Percentiles rank a stretch among this genome's conserved stretches.
phyloP scores from a whole-genome alignment of 1,140 invertebrate genomes.

The Hestina assimilis region DNA sequence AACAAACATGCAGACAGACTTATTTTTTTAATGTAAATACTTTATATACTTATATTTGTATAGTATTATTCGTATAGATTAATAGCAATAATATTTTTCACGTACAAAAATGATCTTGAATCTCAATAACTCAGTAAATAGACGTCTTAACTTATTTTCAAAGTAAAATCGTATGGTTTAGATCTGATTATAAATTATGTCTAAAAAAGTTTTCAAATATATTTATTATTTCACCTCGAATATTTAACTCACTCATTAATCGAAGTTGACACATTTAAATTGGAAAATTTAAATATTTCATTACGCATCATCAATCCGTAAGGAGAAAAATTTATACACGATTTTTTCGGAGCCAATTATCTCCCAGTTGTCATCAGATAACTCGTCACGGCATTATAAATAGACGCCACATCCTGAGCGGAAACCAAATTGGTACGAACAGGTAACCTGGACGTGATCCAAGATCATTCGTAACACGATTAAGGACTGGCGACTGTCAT shows the following conservation, averaged over 20 bases:
- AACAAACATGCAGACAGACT: no score
- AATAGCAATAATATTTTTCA: no score
- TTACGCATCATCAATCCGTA: background rate
- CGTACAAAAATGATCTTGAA: no score
- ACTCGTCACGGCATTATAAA: conserved; percentile 37
- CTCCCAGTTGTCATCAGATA: conserved; percentile 25
- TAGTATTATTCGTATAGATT: no score
- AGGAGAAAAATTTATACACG: conserved; percentile 8
- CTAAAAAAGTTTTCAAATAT: background rate
- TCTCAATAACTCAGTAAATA: no score
- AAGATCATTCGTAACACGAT: conserved; percentile 23
- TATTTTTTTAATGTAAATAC: no score
- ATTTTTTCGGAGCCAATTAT: conserved; percentile 20
- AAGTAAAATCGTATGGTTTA: no score
- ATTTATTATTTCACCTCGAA: background rate
- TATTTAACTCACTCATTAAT: background rate
- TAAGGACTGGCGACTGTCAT: conserved; percentile 17
- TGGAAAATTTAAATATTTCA: background rate
- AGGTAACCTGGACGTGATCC: conserved; percentile 43
- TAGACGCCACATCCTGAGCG: conserved; percentile 42
- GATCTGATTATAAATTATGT: background rate
- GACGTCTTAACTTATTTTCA: no score
- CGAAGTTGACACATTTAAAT: background rate
- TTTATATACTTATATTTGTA: no score
- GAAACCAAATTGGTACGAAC: conserved; percentile 50